phyloP scores from a whole-genome alignment of 2,113 vertebrate genomes.

The Neodontobutis hainanensis region DNA sequence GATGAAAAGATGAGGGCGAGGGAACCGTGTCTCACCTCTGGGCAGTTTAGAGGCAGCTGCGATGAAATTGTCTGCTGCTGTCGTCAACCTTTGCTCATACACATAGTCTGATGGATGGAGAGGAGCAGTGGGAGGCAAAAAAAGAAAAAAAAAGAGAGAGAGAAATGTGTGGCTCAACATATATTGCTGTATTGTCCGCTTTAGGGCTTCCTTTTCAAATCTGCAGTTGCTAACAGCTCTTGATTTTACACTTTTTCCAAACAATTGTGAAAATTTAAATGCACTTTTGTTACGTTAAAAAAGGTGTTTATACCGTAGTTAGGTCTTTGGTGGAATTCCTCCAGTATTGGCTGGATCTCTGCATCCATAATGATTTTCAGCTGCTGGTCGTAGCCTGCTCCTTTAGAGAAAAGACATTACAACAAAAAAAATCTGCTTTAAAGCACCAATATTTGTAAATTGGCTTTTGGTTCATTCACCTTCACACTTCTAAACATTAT shows the following conservation, averaged over 20 bases:
- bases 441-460: too few relatives aligned
- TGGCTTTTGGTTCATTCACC: too few relatives aligned
- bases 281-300: constrained; percentile 30
- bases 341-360: constrained; percentile 56
- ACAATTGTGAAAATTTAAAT: constrained; percentile 19
- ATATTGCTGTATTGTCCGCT: constrained; percentile 49
- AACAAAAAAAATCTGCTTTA: neutral
- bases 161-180: constrained; percentile 54
- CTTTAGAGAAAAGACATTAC: constrained; percentile 45
- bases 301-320: constrained; percentile 62
- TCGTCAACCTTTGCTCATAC: constrained; percentile 69
- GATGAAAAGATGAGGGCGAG: constrained; percentile 61
- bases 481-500: too few relatives aligned
- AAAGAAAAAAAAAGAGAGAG: constrained; percentile 18
- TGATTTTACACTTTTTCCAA: constrained; percentile 27
- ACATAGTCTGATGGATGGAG: constrained; percentile 65
- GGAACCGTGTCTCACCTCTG: constrained; percentile 72
- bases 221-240: constrained; percentile 34
- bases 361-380: constrained; percentile 65
- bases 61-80: constrained; percentile 74
- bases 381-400: constrained; percentile 57
- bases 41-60: constrained; percentile 75
- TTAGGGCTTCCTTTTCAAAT: constrained; percentile 51
- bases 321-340: constrained; percentile 61
- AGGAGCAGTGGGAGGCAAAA: constrained; percentile 8